phyloP scores from a whole-genome alignment of 2,113 vertebrate genomes.

The Oxyura jamaicensis region DNA sequence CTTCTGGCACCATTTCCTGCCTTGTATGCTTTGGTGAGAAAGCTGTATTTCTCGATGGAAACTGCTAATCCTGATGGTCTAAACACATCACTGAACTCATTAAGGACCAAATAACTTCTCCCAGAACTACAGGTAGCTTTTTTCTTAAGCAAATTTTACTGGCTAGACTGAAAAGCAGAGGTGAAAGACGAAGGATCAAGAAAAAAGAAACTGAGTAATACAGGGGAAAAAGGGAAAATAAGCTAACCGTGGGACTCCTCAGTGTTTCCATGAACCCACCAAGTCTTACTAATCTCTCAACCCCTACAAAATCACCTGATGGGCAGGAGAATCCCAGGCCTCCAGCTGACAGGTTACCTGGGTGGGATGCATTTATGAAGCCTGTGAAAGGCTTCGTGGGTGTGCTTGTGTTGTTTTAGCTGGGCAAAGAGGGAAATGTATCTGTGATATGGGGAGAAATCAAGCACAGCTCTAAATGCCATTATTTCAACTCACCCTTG shows the following conservation, averaged over 20 bases:
- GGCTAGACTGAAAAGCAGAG: not conserved
- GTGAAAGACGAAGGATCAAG: not conserved
- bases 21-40: not conserved
- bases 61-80: not conserved
- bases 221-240: not conserved
- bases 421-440: fast-evolving
- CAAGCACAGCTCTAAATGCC: not conserved
- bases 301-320: not conserved
- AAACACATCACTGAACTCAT: not conserved
- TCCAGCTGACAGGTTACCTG: not conserved
- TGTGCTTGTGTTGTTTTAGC: fast-evolving
- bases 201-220: not conserved
- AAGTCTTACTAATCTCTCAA: not conserved
- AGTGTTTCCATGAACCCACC: not conserved
- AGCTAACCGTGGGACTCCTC: not conserved
- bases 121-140: not conserved
- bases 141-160: not conserved
- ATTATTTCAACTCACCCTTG: not conserved
- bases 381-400: not conserved
- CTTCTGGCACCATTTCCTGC: not conserved
- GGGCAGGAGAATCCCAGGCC: not conserved
- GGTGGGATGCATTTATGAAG: not conserved
- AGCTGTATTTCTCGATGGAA: not conserved
- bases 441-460: not conserved
- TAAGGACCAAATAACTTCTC: not conserved